Evolutionary conservation across 2,888 invertebrate genomes (phyloP).

Genomic region (Leptothorax acervorum): DNA sequence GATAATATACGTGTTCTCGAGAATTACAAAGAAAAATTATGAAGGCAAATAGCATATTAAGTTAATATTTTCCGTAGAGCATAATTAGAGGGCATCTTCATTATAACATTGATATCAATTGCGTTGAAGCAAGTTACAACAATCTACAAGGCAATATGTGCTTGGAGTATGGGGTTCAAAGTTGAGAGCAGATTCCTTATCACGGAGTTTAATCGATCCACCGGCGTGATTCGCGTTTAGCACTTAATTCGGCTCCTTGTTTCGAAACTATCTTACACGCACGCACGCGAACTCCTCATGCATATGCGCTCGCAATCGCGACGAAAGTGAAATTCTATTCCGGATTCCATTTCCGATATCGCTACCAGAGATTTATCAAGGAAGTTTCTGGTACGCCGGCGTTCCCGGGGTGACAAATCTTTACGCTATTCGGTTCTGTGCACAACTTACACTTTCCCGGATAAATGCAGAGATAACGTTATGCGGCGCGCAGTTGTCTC

Average conservation of each 20-base stretch:
- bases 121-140: not conserved
- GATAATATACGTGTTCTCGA: not conserved
- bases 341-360: conserved; percentile 56
- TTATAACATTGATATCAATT: conserved; percentile 5
- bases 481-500: conserved; percentile 9
- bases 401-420: conserved; percentile 29
- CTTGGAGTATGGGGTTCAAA: not conserved
- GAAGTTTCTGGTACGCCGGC: conserved; percentile 49
- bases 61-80: not conserved
- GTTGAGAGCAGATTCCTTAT: conserved; percentile 25
- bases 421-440: conserved; percentile 30
- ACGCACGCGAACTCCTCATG: not conserved
- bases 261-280: not conserved
- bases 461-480: conserved; percentile 32
- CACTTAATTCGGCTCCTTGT: conserved; percentile 25
- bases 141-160: not conserved
- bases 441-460: conserved; percentile 18
- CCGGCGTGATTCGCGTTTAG: conserved; percentile 3
- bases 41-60: not conserved
- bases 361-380: conserved; percentile 51
- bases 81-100: not conserved
- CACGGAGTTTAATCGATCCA: conserved; percentile 26
- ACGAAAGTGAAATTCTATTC: conserved; percentile 62
- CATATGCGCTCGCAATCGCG: conserved; percentile 23
- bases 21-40: not conserved